These are phyloP conservation scores for Monopis laevigella DNA, from an alignment of 2,888 invertebrate species.

Conservation along the genomic window DNA sequence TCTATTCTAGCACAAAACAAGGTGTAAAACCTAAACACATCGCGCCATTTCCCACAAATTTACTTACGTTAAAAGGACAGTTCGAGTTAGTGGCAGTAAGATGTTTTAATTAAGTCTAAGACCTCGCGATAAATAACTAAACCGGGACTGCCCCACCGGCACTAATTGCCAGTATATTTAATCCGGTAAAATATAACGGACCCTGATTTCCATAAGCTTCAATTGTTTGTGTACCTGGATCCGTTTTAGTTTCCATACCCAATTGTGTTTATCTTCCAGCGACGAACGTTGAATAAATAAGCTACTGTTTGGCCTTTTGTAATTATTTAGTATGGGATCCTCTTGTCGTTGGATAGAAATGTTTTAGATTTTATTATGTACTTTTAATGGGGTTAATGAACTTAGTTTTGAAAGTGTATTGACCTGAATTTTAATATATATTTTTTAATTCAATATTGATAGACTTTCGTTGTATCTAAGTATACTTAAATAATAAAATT, in stretches of 20 bases:
- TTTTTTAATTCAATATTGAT: too few relatives aligned
- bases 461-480: too few relatives aligned
- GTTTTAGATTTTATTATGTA: too few relatives aligned
- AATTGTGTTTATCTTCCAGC: constrained; percentile 46
- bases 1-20: too few relatives aligned
- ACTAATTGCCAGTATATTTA: constrained; percentile 65
- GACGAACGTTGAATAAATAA: constrained; percentile 42
- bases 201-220: constrained; percentile 64
- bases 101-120: constrained; percentile 65
- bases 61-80: constrained; percentile 45
- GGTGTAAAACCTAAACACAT: too few relatives aligned
- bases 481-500: too few relatives aligned
- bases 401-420: too few relatives aligned
- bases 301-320: constrained; percentile 15
- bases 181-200: constrained; percentile 59
- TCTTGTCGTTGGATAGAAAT: too few relatives aligned
- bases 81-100: constrained; percentile 48
- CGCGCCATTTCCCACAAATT: too few relatives aligned
- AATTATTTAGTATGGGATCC: constrained; percentile 9
- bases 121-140: constrained; percentile 60
- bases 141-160: constrained; percentile 38
- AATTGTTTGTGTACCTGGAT: constrained; percentile 57
- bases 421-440: too few relatives aligned
- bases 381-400: too few relatives aligned
- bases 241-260: constrained; percentile 51